phyloP scores from a whole-genome alignment of 2,797 vertebrate species.

The Argyrosomus regius region DNA sequence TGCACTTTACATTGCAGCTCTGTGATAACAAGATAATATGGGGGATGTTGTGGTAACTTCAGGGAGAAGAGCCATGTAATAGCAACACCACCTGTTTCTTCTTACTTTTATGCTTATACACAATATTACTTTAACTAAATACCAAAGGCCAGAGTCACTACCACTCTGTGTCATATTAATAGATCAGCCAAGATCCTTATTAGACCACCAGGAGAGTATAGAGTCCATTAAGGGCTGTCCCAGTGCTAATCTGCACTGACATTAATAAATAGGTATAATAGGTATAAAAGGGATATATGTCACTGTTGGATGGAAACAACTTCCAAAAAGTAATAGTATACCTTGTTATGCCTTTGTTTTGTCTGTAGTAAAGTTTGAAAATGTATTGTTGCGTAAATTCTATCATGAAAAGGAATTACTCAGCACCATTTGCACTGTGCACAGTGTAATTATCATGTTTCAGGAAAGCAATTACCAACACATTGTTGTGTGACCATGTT shows the following conservation, averaged over 20 bases:
- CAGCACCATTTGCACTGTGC: background rate
- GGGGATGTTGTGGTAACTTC: background rate
- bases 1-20: conserved; percentile 14
- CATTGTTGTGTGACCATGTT: background rate
- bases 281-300: background rate
- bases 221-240: background rate
- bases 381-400: background rate
- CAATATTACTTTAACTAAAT: conserved; percentile 2
- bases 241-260: conserved; percentile 3
- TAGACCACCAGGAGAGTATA: conserved; percentile 11
- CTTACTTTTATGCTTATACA: background rate
- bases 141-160: background rate
- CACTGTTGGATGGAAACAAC: background rate
- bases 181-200: conserved; percentile 1
- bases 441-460: background rate
- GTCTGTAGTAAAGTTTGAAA: background rate
- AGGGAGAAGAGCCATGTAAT: background rate
- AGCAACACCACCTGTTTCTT: background rate
- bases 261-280: background rate
- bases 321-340: background rate
- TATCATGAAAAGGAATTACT: background rate
- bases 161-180: background rate
- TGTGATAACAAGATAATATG: conserved; percentile 7
- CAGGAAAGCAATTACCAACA: background rate
- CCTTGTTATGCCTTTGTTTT: conserved; percentile 1